Base-by-base conservation (phyloP, 1,140 invertebrate species). In the Lordiphosa mommai region DNA sequence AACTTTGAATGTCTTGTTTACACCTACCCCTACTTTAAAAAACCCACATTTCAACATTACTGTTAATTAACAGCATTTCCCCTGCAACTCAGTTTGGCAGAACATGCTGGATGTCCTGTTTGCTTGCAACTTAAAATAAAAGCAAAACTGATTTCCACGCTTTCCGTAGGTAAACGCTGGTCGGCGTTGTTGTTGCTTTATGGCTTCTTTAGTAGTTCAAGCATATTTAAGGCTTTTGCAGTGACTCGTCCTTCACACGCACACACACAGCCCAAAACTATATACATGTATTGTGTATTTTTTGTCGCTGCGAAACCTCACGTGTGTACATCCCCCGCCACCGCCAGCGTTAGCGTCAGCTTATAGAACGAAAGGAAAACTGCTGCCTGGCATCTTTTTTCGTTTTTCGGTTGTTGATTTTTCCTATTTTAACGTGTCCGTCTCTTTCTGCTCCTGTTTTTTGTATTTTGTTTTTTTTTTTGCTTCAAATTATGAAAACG, bases 201-300 rank as follows among this genome's bases (percentile, higher is more conserved):
- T 73, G 72, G 72, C 72, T 74, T 74, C 72, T 74, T 74, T 74
- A 74, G 72, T 69, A 69, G 72, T 74, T 73, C 49, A 63, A 73
- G 71, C 71, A 73, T 73, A 73, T 73, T 73, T 73, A 72, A 73
- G 71, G 71, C 70, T 65, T 52, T 73, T 72, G 53, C 64, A 63
- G 20, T 49, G 46, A 46, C 46, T 50, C 60, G 60, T 60, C 57
- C 49, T 65, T 65, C 57, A 60, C 61, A 60, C 61, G 29, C 38
- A 55, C 30, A 30, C 37, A 8, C 33, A 16, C 27, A 1, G 17
- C 4, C 6, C 10, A 37, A 30, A 47, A 30, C 41, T 23, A 47
- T 40, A 30, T 8, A 44, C 17, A 29, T 16, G 46, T 32, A 30
- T 32, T 13, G 20, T 33, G 44, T 48, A 48, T 20, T 32, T 23